A percentile compares a stretch with the other conserved stretches of the same genome.
Conservation (phyloP, 2,888 invertebrate species). For the Nebria brevicollis region DNA sequence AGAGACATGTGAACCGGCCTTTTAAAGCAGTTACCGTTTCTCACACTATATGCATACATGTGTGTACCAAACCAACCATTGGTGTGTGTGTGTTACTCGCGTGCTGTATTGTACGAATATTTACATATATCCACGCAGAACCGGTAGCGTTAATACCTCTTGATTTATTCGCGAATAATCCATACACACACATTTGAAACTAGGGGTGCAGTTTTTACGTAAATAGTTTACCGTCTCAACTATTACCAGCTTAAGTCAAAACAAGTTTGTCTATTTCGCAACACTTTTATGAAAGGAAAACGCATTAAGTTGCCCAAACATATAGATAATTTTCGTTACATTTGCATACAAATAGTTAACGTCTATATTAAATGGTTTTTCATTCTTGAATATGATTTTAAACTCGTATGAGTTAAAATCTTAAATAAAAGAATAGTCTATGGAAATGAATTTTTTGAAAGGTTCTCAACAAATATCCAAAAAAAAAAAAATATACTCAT, state of each 20-base stretch:
- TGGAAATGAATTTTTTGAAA: too few species aligned
- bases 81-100: constrained; percentile 1
- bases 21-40: constrained; percentile 21
- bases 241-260: not conserved
- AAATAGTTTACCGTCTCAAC: not conserved
- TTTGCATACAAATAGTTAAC: too few species aligned
- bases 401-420: too few species aligned
- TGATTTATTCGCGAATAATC: constrained; percentile 27
- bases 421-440: too few species aligned
- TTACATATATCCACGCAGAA: constrained; percentile 7
- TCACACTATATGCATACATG: not conserved
- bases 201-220: not conserved
- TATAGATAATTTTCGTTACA: not conserved
- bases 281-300: not conserved
- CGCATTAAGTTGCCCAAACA: not conserved
- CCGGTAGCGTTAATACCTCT: constrained; percentile 20
- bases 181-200: not conserved
- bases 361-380: too few species aligned
- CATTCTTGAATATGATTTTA: too few species aligned
- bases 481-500: too few species aligned
- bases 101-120: constrained; percentile 4
- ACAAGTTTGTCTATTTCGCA: not conserved
- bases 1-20: not conserved
- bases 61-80: not conserved
- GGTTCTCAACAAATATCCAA: too few species aligned